These are phyloP conservation scores for Perdita meconis DNA, from an alignment of 2,888 invertebrate genomes.

Conservation along the genomic window DNA sequence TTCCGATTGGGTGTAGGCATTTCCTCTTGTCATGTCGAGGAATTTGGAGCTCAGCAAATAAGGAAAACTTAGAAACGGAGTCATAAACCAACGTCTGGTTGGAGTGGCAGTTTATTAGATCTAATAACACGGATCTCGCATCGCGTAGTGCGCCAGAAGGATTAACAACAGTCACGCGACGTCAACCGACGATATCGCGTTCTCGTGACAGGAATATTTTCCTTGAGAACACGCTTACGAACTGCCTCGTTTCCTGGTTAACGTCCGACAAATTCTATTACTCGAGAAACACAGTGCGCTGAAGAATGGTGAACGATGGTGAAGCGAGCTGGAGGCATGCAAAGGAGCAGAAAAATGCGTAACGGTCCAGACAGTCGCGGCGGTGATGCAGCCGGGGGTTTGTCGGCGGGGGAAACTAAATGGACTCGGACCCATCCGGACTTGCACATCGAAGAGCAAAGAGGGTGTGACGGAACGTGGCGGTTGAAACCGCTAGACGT, in stretches of 20 bases:
- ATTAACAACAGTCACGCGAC: slow-evolving; percentile 9
- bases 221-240: neutral
- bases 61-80: neutral
- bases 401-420: slow-evolving; percentile 58
- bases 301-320: slow-evolving; percentile 4
- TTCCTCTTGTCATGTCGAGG: neutral
- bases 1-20: too few relatives aligned
- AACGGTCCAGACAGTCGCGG: slow-evolving; percentile 4
- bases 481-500: slow-evolving; percentile 51
- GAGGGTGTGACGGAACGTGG: slow-evolving; percentile 38
- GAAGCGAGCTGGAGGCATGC: too few relatives aligned
- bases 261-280: slow-evolving; percentile 10
- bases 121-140: neutral
- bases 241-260: slow-evolving; percentile 5
- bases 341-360: neutral
- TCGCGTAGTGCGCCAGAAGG: neutral
- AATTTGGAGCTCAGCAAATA: too few relatives aligned
- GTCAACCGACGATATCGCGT: neutral
- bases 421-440: slow-evolving; percentile 63
- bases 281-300: too few relatives aligned
- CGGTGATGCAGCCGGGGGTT: slow-evolving; percentile 22
- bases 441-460: slow-evolving; percentile 52
- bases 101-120: neutral
- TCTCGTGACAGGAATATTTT: slow-evolving; percentile 3
- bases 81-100: neutral